phyloP scores from a whole-genome alignment of 1,140 invertebrate species.

The Eumaeus atala region DNA sequence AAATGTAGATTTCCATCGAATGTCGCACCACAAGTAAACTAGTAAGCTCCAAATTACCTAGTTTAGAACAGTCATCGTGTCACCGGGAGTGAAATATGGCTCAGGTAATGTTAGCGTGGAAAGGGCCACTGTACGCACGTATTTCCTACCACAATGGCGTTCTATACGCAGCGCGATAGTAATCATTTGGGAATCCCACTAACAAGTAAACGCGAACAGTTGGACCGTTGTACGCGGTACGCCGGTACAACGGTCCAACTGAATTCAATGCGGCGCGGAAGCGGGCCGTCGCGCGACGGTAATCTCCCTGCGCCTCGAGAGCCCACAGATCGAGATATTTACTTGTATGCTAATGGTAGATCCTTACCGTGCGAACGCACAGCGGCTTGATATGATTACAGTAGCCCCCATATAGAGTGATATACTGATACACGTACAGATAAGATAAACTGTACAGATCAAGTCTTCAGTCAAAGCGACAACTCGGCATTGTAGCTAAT shows the following conservation, averaged over 20 bases:
- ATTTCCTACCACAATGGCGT: slow-evolving; percentile 33
- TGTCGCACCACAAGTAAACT: slow-evolving; percentile 30
- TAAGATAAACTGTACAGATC: slow-evolving; percentile 41
- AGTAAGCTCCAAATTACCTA: slow-evolving; percentile 35
- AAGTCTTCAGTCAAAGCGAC: slow-evolving; percentile 56
- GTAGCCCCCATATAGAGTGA: slow-evolving; percentile 60
- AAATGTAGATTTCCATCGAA: slow-evolving; percentile 32
- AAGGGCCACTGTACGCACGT: slow-evolving; percentile 33
- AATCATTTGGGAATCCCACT: slow-evolving; percentile 65
- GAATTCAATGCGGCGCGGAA: slow-evolving; percentile 65
- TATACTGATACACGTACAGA: slow-evolving; percentile 59
- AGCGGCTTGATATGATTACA: slow-evolving; percentile 68
- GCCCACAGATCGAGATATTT: slow-evolving; percentile 64
- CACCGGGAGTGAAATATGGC: slow-evolving; percentile 40
- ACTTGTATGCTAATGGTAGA: slow-evolving; percentile 66
- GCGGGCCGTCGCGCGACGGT: slow-evolving; percentile 23
- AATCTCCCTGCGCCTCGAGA: slow-evolving; percentile 50
- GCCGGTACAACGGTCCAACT: no score
- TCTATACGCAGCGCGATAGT: slow-evolving; percentile 40
- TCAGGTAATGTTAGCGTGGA: slow-evolving; percentile 31
- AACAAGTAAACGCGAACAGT: slow-evolving; percentile 58
- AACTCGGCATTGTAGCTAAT: slow-evolving; percentile 34
- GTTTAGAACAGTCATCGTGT: slow-evolving; percentile 34
- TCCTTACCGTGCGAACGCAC: slow-evolving; percentile 57
- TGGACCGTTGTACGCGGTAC: slow-evolving; percentile 33